Conservation (phyloP, 2,888 invertebrate genomes). For the Blera fallax region DNA sequence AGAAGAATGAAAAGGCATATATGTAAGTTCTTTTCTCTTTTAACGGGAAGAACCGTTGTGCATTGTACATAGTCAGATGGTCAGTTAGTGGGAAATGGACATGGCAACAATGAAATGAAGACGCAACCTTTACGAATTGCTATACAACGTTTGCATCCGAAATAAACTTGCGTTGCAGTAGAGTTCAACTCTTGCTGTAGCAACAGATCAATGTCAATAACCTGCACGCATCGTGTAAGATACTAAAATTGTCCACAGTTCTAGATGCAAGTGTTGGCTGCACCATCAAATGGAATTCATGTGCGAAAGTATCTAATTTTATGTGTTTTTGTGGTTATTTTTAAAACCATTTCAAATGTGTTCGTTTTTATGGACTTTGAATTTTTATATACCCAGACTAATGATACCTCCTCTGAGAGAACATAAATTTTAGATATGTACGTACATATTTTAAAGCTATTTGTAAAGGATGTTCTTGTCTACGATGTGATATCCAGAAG, state of each 20-base stretch:
- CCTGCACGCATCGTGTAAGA: constrained; percentile 23
- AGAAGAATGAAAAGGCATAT: background rate
- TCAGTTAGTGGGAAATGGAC: background rate
- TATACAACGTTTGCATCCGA: background rate
- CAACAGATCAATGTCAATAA: constrained; percentile 45
- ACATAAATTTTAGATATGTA: no score
- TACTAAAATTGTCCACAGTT: background rate
- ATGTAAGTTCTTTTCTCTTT: background rate
- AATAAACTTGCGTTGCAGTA: background rate
- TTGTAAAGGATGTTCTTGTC: no score
- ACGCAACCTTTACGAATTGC: background rate
- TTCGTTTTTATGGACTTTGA: background rate
- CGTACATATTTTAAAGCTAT: no score
- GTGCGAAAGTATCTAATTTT: constrained; percentile 13
- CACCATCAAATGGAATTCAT: background rate
- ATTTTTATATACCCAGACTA: background rate
- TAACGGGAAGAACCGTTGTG: background rate
- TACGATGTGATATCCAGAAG: no score
- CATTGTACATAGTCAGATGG: constrained; percentile 1
- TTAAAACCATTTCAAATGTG: background rate
- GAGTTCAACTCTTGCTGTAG: background rate
- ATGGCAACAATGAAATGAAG: background rate
- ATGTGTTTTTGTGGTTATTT: constrained; percentile 28
- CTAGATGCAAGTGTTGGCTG: background rate
- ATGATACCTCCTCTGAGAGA: background rate